Evolutionary conservation across 2,113 vertebrate species (phyloP).

Genomic region (Podarcis cretensis): DNA sequence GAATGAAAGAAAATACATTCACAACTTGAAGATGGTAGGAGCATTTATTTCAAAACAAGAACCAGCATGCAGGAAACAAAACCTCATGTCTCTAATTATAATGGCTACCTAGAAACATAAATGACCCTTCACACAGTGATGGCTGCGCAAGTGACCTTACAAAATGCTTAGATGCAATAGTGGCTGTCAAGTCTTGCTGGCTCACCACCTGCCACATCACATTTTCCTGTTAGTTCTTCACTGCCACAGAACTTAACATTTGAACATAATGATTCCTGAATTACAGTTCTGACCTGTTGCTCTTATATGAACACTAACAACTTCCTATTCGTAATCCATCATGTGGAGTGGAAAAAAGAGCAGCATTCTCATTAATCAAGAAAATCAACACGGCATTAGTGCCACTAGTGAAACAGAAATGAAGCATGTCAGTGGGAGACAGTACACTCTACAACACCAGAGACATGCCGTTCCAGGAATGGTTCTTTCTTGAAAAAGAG

Average conservation of each 20-base stretch:
- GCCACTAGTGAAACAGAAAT: neutral
- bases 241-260: too few relatives aligned
- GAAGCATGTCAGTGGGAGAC: slow-evolving; percentile 46
- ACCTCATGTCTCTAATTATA: slow-evolving; percentile 1
- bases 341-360: neutral
- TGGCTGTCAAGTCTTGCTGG: neutral
- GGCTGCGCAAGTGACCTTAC: neutral
- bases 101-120: neutral
- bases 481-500: slow-evolving; percentile 18
- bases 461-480: slow-evolving; percentile 10
- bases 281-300: neutral
- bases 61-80: slow-evolving; percentile 4
- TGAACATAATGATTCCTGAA: neutral
- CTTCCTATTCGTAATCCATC: neutral
- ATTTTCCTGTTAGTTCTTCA: neutral
- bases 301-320: neutral
- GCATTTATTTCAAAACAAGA: slow-evolving; percentile 6
- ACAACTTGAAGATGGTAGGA: neutral
- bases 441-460: slow-evolving; percentile 8
- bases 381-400: neutral
- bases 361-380: neutral
- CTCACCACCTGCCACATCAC: neutral
- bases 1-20: neutral
- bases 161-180: neutral
- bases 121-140: neutral